A percentile compares a stretch with the other conserved stretches of the same genome.
Evolutionary conservation across 2,797 vertebrate species (phyloP).

Genomic region (Aviceda leuphotes): DNA sequence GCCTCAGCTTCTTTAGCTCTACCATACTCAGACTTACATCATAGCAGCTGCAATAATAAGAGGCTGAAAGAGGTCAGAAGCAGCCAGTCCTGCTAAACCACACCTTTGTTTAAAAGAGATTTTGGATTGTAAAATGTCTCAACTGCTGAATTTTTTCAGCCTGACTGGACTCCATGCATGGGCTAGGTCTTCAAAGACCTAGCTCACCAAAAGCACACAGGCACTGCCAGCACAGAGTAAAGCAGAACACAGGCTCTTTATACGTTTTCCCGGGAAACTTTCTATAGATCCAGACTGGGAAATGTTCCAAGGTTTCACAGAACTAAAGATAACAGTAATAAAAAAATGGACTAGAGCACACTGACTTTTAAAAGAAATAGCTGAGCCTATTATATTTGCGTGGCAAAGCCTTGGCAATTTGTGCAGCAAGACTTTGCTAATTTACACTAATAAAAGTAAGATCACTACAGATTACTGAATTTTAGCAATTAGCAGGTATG

Average conservation of each 20-base stretch:
- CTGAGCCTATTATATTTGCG: not conserved
- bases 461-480: not conserved
- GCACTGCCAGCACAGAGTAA: slow-evolving; percentile 25
- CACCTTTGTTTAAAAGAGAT: slow-evolving; percentile 61
- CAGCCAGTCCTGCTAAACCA: slow-evolving; percentile 49
- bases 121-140: slow-evolving; percentile 49
- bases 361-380: slow-evolving; percentile 49
- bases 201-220: slow-evolving; percentile 48
- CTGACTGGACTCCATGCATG: slow-evolving; percentile 53
- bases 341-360: slow-evolving; percentile 46
- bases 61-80: slow-evolving; percentile 36
- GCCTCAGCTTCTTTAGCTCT: slow-evolving; percentile 35
- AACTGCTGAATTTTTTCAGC: slow-evolving; percentile 48
- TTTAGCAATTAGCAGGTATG: slow-evolving; percentile 34
- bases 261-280: slow-evolving; percentile 74
- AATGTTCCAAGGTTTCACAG: slow-evolving; percentile 70
- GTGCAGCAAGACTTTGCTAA: slow-evolving; percentile 6
- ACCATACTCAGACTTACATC: slow-evolving; percentile 42
- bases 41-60: slow-evolving; percentile 60
- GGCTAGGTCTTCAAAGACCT: slow-evolving; percentile 49
- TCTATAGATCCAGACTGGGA: slow-evolving; percentile 75
- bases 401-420: slow-evolving; percentile 12
- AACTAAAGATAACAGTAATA: slow-evolving; percentile 73
- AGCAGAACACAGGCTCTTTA: slow-evolving; percentile 71
- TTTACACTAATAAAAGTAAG: slow-evolving; percentile 9